A percentile compares a stretch with the other conserved stretches of the same genome.
phyloP scores from a whole-genome alignment of 2,113 vertebrate genomes.

The Typhlomys cinereus region DNA sequence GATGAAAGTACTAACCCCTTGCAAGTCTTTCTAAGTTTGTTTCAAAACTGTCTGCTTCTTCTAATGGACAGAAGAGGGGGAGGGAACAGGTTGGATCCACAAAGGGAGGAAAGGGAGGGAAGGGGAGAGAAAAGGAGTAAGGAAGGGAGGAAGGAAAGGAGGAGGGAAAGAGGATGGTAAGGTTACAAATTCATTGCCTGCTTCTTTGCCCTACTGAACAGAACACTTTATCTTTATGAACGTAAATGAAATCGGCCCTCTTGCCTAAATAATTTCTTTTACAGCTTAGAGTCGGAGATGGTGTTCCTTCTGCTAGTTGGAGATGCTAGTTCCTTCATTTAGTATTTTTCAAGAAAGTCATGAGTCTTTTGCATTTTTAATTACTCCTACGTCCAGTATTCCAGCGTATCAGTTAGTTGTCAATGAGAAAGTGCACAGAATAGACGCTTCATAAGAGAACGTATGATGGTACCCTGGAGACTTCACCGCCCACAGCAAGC shows the following conservation, averaged over 20 bases:
- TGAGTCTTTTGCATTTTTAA: neutral
- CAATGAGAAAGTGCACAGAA: neutral
- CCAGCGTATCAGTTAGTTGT: neutral
- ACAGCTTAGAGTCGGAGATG: neutral
- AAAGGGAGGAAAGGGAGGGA: too few species aligned
- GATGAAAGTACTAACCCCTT: neutral
- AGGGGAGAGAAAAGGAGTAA: too few species aligned
- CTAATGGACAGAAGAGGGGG: too few species aligned
- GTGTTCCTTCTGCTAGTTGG: neutral
- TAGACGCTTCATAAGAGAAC: neutral
- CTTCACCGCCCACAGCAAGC: neutral
- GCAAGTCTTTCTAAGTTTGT: neutral
- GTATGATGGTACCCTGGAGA: neutral
- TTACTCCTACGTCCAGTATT: neutral
- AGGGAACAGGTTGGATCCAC: too few species aligned
- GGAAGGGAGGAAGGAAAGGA: too few species aligned
- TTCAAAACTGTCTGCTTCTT: neutral
- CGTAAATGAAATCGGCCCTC: neutral
- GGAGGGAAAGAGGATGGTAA: too few species aligned
- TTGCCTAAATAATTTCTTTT: neutral
- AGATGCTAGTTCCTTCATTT: neutral
- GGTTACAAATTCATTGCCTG: too few species aligned
- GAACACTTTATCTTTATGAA: neutral
- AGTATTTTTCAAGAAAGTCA: neutral
- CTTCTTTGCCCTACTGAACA: neutral